phyloP scores from a whole-genome alignment of 1,140 invertebrate species.

The Eriosoma lanigerum region DNA sequence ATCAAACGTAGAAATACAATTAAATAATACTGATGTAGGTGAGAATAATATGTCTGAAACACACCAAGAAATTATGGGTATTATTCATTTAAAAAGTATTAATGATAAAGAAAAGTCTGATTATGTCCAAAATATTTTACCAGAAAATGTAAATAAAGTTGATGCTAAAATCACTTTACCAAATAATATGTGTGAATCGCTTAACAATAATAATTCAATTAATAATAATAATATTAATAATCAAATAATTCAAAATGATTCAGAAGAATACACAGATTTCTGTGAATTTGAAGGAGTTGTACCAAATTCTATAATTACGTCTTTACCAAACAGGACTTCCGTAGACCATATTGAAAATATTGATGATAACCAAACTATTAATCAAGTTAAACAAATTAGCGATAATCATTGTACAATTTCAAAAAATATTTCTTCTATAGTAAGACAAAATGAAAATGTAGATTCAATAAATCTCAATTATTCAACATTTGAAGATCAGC shows the following conservation, averaged over 20 bases:
- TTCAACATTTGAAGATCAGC: constrained; percentile 7
- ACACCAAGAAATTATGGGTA: neutral
- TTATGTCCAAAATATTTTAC: neutral
- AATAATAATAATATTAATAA: neutral
- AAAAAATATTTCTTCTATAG: neutral
- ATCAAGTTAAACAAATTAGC: neutral
- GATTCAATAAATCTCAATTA: neutral
- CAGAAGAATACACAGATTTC: neutral
- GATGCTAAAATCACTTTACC: neutral
- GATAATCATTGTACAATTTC: neutral
- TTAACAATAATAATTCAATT: neutral
- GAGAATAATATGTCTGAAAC: neutral
- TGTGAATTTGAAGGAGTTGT: neutral
- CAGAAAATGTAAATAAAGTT: neutral
- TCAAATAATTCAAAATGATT: neutral
- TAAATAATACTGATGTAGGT: neutral
- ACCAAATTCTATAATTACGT: neutral
- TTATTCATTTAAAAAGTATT: neutral
- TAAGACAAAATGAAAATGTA: neutral
- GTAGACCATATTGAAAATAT: neutral
- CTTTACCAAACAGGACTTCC: constrained; percentile 18
- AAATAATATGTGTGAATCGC: neutral
- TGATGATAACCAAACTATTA: neutral
- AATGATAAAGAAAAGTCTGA: neutral
- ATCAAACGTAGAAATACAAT: neutral